Evolutionary conservation across 2,888 invertebrate genomes (phyloP).

Genomic region (Scaptomyza reducta): DNA sequence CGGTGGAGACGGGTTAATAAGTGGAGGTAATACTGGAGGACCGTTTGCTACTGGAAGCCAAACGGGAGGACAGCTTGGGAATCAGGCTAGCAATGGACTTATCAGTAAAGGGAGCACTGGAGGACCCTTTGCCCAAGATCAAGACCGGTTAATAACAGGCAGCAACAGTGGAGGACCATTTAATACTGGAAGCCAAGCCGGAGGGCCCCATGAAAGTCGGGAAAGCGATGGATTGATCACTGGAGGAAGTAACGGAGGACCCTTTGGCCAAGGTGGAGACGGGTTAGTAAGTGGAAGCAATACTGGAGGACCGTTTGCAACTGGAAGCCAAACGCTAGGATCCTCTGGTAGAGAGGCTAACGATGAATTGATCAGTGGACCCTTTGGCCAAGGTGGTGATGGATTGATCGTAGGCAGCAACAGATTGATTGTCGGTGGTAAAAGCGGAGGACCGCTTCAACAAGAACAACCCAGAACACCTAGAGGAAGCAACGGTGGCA

Average conservation of each 20-base stretch:
- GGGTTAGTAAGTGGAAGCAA: neutral
- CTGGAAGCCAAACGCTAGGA: too few relatives aligned
- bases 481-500: neutral
- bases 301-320: conserved; percentile 5
- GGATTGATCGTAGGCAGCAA: neutral
- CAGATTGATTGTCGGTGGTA: neutral
- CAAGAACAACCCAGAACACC: neutral
- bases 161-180: neutral
- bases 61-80: neutral
- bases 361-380: neutral
- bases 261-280: neutral
- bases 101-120: neutral
- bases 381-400: neutral
- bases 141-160: neutral
- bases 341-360: too few relatives aligned
- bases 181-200: neutral
- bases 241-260: neutral
- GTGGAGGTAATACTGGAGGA: conserved; percentile 6
- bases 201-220: neutral
- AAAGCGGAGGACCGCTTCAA: neutral
- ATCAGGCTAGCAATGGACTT: neutral
- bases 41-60: neutral
- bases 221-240: neutral
- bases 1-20: neutral
- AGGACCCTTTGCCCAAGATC: neutral